phyloP scores from a whole-genome alignment of 2,888 invertebrate genomes.

The Chalcis sispes region DNA sequence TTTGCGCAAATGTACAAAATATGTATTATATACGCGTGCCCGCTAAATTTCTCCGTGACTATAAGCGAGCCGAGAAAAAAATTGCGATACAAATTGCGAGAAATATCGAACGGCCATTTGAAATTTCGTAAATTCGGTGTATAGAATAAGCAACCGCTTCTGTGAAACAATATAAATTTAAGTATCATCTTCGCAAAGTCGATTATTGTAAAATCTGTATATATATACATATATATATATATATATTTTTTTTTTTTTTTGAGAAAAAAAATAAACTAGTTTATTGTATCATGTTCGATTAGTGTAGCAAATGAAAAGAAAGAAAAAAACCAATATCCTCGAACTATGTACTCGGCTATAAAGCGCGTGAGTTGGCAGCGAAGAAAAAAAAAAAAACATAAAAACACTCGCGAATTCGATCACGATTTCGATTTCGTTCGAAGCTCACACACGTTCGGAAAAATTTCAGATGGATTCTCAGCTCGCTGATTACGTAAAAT shows the following conservation, averaged over 20 bases:
- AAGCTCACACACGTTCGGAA: conserved; percentile 5
- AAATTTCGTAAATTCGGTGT: not conserved
- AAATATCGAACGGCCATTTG: too few species aligned
- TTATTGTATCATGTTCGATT: not conserved
- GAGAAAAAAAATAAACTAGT: not conserved
- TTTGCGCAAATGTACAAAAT: conserved; percentile 13
- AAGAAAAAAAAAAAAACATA: not conserved
- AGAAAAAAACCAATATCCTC: too few species aligned
- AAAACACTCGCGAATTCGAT: conserved; percentile 24
- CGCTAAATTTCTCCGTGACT: too few species aligned
- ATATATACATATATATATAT: not conserved
- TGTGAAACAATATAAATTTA: not conserved
- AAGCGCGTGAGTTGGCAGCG: too few species aligned
- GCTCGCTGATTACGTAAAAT: not conserved
- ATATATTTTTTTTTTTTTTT: not conserved
- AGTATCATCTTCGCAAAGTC: not conserved
- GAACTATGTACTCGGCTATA: too few species aligned
- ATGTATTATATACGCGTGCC: not conserved
- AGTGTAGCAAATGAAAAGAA: conserved; percentile 25
- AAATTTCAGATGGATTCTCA: not conserved
- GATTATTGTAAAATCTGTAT: not conserved
- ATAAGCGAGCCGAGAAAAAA: too few species aligned
- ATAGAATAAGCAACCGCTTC: not conserved
- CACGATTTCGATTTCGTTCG: conserved; percentile 50
- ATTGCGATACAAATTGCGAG: too few species aligned